Conservation (phyloP, 2,113 vertebrate species). For the Mus spicilegus region DNA sequence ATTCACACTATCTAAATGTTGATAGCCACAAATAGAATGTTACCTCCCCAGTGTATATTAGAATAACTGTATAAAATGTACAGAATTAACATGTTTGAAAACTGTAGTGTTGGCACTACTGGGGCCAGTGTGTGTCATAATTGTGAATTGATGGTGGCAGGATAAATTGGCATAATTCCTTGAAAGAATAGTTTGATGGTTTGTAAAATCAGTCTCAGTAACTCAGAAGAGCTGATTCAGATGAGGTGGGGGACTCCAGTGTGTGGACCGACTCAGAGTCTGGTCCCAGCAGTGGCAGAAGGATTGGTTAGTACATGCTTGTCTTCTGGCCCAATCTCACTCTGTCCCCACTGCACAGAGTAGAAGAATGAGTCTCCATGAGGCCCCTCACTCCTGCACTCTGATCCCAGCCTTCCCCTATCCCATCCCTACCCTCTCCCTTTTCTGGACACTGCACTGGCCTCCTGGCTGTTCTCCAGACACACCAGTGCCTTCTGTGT, state of each 20-base stretch:
- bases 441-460: neutral
- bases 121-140: neutral
- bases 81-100: neutral
- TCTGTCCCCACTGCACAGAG: too few relatives aligned
- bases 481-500: neutral
- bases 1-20: rapidly evolving
- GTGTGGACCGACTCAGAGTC: rapidly evolving
- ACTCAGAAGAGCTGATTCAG: neutral
- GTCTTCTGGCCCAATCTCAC: rapidly evolving
- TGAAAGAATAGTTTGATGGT: neutral
- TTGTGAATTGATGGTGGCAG: neutral
- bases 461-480: neutral
- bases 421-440: neutral
- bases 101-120: too few relatives aligned
- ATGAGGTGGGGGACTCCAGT: neutral
- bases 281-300: rapidly evolving
- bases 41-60: rapidly evolving
- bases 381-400: neutral
- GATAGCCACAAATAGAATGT: rapidly evolving
- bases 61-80: neutral
- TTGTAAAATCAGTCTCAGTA: neutral
- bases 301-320: rapidly evolving
- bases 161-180: neutral
- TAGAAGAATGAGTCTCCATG: neutral
- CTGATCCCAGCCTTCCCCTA: neutral